Base-by-base conservation (phyloP, 2,797 vertebrate species). In the Dromococcyx pavoninus region DNA sequence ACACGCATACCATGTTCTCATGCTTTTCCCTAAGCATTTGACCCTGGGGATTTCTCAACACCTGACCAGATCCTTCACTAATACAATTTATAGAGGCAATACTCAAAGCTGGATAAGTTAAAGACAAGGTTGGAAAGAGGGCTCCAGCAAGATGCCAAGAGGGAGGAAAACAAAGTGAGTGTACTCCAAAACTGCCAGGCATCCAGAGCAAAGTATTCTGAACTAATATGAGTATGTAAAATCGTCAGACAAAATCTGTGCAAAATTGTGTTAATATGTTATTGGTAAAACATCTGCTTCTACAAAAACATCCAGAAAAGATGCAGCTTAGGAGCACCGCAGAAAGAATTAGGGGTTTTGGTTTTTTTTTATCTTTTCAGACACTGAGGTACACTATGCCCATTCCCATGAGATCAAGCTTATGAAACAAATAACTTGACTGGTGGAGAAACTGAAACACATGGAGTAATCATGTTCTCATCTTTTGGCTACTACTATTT, bases 391-490 rank as follows among this genome's bases (percentile, higher is more conserved):
- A 89, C 35, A 50, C 90, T 88, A 22, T 4, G 0, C 19, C 13
- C 78, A 58, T 46, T 92, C 50, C 33, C 51, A 66, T 41, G 43
- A 81, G 76, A 46, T 86, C 90, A 92, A 61, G 80, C 94, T 94
- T 95, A 95, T 9, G 50, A 95, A 96, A 95, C 72, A 97, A 97
- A 94, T 85, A 96, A 96, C 27, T 70, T 48, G 46, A 72, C 50
- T 25, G 10, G 81, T 84, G 71, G n/a, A 92, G 86, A 84, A 91
- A 78, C 64, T 93, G 95, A 94, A 97, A 95, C 95, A 96, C 94
- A 94, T 3, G 23, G 60, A 92, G 76, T 35, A 89, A 86, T 91
- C 81, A 75, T 14, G 80, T 75, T 94, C 90, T 83, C 81, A 81
- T 96, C 73, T 83, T 83, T 37, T 67, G 81, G 82, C 65, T 82